phyloP scores from a whole-genome alignment of 1,140 invertebrate species.

The Neotoxoptera formosana region DNA sequence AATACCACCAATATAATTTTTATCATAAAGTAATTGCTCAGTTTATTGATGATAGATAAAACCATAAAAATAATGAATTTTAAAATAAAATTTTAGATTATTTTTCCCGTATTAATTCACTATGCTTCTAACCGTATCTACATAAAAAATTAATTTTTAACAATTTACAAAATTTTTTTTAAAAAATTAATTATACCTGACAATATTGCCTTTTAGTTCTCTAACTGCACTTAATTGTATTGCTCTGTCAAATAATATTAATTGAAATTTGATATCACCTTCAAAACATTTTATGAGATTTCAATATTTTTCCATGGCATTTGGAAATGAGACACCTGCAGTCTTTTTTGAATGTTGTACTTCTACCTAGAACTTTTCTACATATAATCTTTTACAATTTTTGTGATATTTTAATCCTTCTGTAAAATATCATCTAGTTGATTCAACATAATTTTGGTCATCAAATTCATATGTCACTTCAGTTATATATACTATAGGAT shows the following conservation, averaged over 20 bases:
- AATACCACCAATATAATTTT: conserved; percentile 14
- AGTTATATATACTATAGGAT: conserved; percentile 40
- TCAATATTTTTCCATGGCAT: conserved; percentile 23
- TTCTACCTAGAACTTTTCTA: conserved; percentile 44
- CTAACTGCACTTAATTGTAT: conserved; percentile 19
- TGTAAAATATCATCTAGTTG: conserved; percentile 14
- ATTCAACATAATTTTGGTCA: conserved; percentile 38
- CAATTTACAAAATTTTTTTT: not conserved
- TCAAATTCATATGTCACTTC: conserved; percentile 44
- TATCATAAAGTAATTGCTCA: conserved; percentile 1
- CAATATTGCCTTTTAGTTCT: conserved; percentile 20
- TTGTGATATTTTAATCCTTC: conserved; percentile 41
- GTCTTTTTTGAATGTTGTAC: conserved; percentile 37
- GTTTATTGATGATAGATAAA: conserved; percentile 29
- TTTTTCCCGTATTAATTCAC: conserved; percentile 42
- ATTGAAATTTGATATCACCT: conserved; percentile 42
- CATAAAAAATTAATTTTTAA: not conserved
- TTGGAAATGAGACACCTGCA: not conserved
- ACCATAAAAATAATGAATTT: conserved; percentile 42
- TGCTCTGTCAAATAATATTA: conserved; percentile 22
- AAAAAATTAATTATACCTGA: conserved; percentile 1
- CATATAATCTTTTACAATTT: conserved; percentile 24
- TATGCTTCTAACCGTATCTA: conserved; percentile 34
- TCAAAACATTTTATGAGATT: conserved; percentile 36
- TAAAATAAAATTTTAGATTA: conserved; percentile 34